Conservation (phyloP, 2,797 vertebrate genomes). For the Dipus sagitta region DNA sequence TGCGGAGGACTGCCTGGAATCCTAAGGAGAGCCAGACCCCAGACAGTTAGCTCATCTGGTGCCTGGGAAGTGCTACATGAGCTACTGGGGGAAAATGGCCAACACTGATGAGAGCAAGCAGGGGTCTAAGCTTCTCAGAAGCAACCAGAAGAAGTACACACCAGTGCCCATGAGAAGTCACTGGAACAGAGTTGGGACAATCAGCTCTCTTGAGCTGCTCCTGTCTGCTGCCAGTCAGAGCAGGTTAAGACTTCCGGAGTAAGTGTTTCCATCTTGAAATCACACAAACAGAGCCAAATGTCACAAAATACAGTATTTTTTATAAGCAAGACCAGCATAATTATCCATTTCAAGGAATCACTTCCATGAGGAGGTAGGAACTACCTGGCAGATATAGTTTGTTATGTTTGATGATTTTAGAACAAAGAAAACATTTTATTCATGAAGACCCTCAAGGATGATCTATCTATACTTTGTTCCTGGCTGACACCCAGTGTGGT, state of each 20-base stretch:
- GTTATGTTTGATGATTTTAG: not conserved
- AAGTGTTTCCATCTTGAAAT: not conserved
- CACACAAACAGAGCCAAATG: not conserved
- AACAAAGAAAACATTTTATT: slow-evolving; percentile 18
- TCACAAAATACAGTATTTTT: slow-evolving; percentile 12
- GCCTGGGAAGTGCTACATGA: no score
- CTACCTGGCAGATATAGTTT: not conserved
- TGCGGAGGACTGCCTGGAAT: no score
- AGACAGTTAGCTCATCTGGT: no score
- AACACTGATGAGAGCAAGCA: no score
- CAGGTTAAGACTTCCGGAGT: not conserved
- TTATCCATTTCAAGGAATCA: not conserved
- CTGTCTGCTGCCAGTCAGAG: not conserved
- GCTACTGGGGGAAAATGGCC: no score
- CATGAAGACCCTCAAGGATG: not conserved
- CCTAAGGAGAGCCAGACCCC: no score
- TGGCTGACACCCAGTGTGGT: not conserved
- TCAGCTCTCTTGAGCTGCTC: no score
- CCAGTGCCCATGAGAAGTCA: not conserved
- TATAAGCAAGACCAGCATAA: not conserved
- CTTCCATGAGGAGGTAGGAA: not conserved
- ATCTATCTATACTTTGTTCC: not conserved
- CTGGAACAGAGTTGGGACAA: not conserved
- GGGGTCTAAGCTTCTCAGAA: no score
- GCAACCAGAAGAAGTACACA: no score